Conservation (phyloP, 2,113 vertebrate species). For the Ellobius talpinus region DNA sequence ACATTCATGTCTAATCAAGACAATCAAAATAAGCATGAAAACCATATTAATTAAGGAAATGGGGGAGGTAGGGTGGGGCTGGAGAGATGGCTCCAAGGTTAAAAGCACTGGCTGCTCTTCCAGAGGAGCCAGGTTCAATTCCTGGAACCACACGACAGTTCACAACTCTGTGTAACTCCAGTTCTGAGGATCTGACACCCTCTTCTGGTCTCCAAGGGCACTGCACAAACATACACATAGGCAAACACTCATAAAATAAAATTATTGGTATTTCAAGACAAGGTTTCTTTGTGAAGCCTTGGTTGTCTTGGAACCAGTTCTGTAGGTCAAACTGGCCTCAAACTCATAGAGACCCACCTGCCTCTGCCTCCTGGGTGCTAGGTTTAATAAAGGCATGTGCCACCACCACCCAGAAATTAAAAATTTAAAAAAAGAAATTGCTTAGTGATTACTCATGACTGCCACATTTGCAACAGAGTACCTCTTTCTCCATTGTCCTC, state of each 20-base stretch:
- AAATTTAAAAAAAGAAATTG: background rate
- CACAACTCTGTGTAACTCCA: background rate
- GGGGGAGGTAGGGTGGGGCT: background rate
- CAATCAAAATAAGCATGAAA: background rate
- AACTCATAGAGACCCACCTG: background rate
- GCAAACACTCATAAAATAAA: background rate
- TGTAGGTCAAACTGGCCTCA: background rate
- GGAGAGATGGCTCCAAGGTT: background rate
- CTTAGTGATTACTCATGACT: background rate
- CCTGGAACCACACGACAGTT: background rate
- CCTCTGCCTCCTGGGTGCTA: background rate
- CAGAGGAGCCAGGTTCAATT: background rate
- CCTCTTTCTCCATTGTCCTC: background rate
- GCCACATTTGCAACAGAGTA: background rate
- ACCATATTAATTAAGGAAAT: background rate
- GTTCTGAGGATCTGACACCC: background rate
- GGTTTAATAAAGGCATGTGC: background rate
- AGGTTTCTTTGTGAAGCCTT: background rate
- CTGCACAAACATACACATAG: background rate
- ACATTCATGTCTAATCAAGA: background rate
- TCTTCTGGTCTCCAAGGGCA: background rate
- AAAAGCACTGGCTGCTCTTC: background rate
- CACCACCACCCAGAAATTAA: background rate
- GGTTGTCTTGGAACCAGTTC: background rate
- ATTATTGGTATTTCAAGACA: background rate